These are phyloP conservation scores for Paramormyrops kingsleyae DNA, from an alignment of 2,113 vertebrate species.

Conservation along the genomic window DNA sequence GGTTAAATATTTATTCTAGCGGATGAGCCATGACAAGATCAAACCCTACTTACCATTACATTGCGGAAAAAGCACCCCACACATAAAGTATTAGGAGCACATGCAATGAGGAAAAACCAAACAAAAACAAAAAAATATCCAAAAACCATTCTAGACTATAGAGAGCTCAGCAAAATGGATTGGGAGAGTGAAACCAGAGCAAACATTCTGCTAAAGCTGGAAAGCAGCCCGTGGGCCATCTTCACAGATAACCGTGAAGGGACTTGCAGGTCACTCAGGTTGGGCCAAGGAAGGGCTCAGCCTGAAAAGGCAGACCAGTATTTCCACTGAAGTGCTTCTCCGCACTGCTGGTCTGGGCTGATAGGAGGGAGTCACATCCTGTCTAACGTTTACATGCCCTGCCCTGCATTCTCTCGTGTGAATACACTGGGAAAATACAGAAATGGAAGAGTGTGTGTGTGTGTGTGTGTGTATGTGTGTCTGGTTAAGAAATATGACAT, in stretches of 20 bases:
- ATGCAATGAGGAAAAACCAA: neutral
- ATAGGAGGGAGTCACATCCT: slow-evolving; percentile 39
- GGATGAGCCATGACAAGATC: neutral
- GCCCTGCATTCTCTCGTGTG: slow-evolving; percentile 28
- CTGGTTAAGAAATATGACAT: neutral
- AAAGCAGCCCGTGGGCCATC: neutral
- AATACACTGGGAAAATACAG: slow-evolving; percentile 16
- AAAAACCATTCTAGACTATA: neutral
- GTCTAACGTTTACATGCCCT: slow-evolving; percentile 25
- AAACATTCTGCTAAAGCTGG: neutral
- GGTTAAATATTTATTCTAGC: neutral
- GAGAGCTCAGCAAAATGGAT: neutral
- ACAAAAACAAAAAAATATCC: neutral
- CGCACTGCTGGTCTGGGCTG: slow-evolving; percentile 8
- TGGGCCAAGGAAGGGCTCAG: neutral
- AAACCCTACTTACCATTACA: slow-evolving; percentile 8
- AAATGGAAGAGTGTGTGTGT: neutral
- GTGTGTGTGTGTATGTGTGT: neutral
- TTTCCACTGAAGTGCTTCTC: neutral
- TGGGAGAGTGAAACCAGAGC: neutral
- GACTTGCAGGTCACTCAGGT: too few relatives aligned
- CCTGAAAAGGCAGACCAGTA: neutral
- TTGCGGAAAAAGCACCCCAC: neutral
- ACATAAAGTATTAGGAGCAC: neutral
- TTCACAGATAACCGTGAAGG: too few relatives aligned